Evolutionary conservation across 2,888 invertebrate genomes (phyloP), one percentile per base, ranked within the genome.

Genomic region (Parochlus steinenii): DNA sequence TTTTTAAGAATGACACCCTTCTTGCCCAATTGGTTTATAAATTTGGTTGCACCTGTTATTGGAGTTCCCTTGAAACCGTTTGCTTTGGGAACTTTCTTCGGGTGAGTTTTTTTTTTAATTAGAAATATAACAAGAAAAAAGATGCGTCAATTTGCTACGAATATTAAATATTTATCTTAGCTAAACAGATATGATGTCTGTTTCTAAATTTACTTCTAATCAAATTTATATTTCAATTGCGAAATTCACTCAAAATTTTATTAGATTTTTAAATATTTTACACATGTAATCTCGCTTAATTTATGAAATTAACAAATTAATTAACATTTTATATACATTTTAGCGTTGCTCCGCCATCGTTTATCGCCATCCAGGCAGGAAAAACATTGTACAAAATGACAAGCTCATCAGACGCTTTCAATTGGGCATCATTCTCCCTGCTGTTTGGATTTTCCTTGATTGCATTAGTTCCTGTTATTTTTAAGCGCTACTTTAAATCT

Each of bases 11-110:
- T 98, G 52, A 98, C 98, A 17, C 98, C 98, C 35, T 78, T 98
- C 53, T 64, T 98, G 48, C 98, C 98, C 6, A 98, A 99, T 59
- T 98, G 98, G 98, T 95, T 98, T 57, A 95, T 95, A 44, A 95
- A 95, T 61, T 69, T 98, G 52, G 78, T 87, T 1, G 86, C 95
- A 42, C 98, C 98, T 25, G 85, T 99, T 23, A 82, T 98, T 48
- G 90, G 92, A 46, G 95, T 99, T 23, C 93, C 95, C 2, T 58
- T 97, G 41, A 52, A 71, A 43, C 87, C 89, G 40, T 98, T 99
- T 62, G 87, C 86, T 43, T 53, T 90, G 39, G 98, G 98, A 43
- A 98, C 98, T 40, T 95, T 98, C 58, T 67, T 97, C 43, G 34
- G 87, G 80, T 78, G 52, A 62, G 67, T 49, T 40, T 18, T 32